phyloP scores from a whole-genome alignment of 2,113 vertebrate genomes.

The Haliaeetus leucogaster region DNA sequence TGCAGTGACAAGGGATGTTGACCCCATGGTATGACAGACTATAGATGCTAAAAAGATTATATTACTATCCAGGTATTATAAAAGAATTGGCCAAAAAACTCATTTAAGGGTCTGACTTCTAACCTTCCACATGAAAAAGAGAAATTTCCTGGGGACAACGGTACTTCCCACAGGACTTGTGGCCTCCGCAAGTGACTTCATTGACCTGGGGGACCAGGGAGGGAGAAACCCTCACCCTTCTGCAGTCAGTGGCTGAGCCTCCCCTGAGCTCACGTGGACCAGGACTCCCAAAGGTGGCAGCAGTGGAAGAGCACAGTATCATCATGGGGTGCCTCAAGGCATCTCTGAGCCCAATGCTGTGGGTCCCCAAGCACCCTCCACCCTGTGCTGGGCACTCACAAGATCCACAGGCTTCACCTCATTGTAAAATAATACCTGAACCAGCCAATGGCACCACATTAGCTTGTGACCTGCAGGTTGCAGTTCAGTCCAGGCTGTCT shows the following conservation, averaged over 20 bases:
- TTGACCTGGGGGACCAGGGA: fast-evolving
- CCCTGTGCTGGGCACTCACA: background rate
- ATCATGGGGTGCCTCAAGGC: background rate
- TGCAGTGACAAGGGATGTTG: background rate
- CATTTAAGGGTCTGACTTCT: background rate
- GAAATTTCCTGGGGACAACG: background rate
- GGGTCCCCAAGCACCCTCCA: background rate
- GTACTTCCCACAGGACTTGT: background rate
- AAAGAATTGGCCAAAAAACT: background rate
- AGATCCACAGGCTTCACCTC: background rate
- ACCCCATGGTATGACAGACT: background rate
- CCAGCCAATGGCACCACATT: background rate
- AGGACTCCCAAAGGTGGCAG: background rate
- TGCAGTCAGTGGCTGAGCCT: background rate
- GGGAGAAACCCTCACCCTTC: background rate
- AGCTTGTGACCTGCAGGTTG: background rate
- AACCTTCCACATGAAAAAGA: background rate
- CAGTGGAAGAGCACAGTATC: background rate
- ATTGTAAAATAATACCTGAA: background rate
- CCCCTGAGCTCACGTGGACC: background rate
- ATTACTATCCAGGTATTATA: background rate
- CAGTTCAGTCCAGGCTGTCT: background rate
- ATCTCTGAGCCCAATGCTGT: background rate
- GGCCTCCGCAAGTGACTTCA: background rate
- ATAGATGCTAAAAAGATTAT: background rate